Base-by-base conservation (phyloP, 2,797 vertebrate genomes). In the Arrhamphus sclerolepis region DNA sequence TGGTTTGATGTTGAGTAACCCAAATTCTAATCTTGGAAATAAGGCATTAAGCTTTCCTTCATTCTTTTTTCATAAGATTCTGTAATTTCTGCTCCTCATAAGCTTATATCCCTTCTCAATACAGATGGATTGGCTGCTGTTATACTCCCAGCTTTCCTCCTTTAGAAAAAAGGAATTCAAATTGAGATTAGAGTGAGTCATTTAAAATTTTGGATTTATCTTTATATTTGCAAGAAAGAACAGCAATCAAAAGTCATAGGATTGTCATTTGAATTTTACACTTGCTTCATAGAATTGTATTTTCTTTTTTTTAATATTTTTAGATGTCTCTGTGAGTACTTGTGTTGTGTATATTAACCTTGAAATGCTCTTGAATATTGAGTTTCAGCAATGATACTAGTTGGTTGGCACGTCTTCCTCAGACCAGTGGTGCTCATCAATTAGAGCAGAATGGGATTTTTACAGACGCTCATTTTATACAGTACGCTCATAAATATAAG, bases 1-100 rank as follows among this genome's bases (percentile, higher is more conserved):
- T 79, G 72, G 75, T 81, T 54, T 70, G 81, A 78, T 87, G 81
- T 85, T 89, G 82, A 90, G 80, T 89, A 87, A 88, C 80, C 79
- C 71, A 46, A 70, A 79, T 61, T 79, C 78, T 89, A 88, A 89
- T 90, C 82, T 85, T 66, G 75, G 72, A 86, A 89, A 91, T 89
- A 89, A 83, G 68, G 77, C 75, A 90, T 89, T 85, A 87, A 79
- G 70, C 71, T 75, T 84, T 67, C 26, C 49, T 55, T 28, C 31
- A 47, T 29, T 80, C 79, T 66, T 66, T 62, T 48, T 54, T 61
- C 57, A n/a, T 64, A 68, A 70, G 69, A 51, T 74, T 77, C 74
- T 78, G 51, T 84, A 65, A 86, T 83, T 80, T 86, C 79, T 83
- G 65, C 54, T 56, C 59, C 75, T 84, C 81, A 66, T 84, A 79